phyloP scores from a whole-genome alignment of 2,888 invertebrate genomes.

The Cybosia mesomella region DNA sequence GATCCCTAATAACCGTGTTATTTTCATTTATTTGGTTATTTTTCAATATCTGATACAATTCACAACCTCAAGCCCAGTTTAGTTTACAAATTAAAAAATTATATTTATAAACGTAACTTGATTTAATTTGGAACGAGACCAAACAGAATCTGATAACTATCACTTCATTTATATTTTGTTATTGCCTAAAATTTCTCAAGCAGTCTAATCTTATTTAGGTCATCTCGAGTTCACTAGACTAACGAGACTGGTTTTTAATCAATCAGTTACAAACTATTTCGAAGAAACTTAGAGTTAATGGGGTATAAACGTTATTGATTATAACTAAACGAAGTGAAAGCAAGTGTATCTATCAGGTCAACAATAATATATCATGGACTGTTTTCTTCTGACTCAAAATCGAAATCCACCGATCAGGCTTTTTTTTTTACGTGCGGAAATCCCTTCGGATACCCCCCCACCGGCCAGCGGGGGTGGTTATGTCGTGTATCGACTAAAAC shows the following conservation, averaged over 20 bases:
- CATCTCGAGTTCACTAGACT: background rate
- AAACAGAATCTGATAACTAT: background rate
- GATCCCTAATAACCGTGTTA: no score
- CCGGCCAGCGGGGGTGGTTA: no score
- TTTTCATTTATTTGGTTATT: background rate
- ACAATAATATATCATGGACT: no score
- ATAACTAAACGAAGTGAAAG: background rate
- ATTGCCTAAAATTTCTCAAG: background rate
- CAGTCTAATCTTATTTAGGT: background rate
- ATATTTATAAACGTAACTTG: conserved; percentile 1
- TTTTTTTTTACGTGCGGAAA: no score
- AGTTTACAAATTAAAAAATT: background rate
- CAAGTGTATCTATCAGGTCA: background rate
- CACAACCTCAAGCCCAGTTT: background rate
- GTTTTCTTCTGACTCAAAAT: no score
- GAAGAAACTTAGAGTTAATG: background rate
- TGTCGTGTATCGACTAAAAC: no score
- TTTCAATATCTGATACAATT: background rate
- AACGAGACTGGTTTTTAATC: conserved; percentile 8
- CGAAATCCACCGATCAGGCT: no score
- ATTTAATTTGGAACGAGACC: background rate
- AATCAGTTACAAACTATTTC: conserved; percentile 8
- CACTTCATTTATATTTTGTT: background rate
- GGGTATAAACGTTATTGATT: background rate
- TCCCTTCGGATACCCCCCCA: no score